phyloP scores from a whole-genome alignment of 2,113 vertebrate genomes.

The Nothobranchius kuhntae region DNA sequence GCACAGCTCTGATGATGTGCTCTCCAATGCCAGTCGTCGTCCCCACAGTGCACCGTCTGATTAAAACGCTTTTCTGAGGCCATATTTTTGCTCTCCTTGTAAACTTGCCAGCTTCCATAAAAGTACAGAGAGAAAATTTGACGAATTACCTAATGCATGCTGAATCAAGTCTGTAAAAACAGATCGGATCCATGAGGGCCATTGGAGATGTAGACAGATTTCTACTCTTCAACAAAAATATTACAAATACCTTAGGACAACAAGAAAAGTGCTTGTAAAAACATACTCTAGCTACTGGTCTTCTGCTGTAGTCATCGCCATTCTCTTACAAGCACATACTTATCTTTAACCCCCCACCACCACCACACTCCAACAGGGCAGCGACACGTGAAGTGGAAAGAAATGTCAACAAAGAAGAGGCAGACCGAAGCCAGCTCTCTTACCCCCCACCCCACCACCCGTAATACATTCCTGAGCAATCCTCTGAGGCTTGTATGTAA shows the following conservation, averaged over 20 bases:
- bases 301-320: slow-evolving; percentile 58
- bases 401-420: slow-evolving; percentile 40
- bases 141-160: slow-evolving; percentile 65
- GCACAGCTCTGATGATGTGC: slow-evolving; percentile 76
- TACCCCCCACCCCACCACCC: slow-evolving; percentile 31
- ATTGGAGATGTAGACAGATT: too few relatives aligned
- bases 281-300: slow-evolving; percentile 53
- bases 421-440: slow-evolving; percentile 21
- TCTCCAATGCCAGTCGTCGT: slow-evolving; percentile 66
- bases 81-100: slow-evolving; percentile 66
- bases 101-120: slow-evolving; percentile 50
- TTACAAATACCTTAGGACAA: too few relatives aligned
- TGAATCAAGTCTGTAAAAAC: slow-evolving; percentile 54
- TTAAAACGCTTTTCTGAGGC: slow-evolving; percentile 75
- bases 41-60: slow-evolving; percentile 60
- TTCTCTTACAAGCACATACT: slow-evolving; percentile 4
- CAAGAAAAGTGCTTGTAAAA: too few relatives aligned
- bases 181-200: slow-evolving; percentile 51
- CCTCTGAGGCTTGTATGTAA: slow-evolving; percentile 68
- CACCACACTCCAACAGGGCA: slow-evolving; percentile 4
- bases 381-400: slow-evolving; percentile 67
- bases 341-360: neutral
- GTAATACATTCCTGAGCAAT: slow-evolving; percentile 69
- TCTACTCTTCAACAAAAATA: too few relatives aligned
- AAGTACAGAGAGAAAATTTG: slow-evolving; percentile 52